These are phyloP conservation scores for Lordiphosa andalusiaca DNA, from an alignment of 2,888 invertebrate species.

Conservation along the genomic window DNA sequence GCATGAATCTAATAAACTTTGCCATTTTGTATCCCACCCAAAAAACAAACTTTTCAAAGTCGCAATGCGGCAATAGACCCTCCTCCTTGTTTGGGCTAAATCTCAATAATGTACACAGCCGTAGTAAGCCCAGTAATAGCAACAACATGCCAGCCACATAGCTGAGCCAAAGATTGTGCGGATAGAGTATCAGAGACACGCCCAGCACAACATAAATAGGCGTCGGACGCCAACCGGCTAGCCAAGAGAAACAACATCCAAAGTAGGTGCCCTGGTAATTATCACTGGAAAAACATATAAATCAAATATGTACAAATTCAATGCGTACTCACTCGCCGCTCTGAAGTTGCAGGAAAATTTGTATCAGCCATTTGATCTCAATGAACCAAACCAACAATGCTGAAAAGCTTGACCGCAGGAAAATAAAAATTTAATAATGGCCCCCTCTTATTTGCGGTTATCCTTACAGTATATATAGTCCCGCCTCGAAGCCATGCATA, in stretches of 20 bases:
- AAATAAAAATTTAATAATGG: constrained; percentile 13
- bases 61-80: constrained; percentile 78
- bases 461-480: constrained; percentile 85
- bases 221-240: constrained; percentile 76
- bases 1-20: constrained; percentile 21
- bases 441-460: constrained; percentile 4
- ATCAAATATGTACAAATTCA: constrained; percentile 17
- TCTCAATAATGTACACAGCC: constrained; percentile 77
- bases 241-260: constrained; percentile 60
- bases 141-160: constrained; percentile 81
- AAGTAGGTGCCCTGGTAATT: constrained; percentile 49
- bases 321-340: constrained; percentile 73
- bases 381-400: constrained; percentile 82
- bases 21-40: constrained; percentile 10
- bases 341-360: constrained; percentile 83
- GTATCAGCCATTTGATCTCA: constrained; percentile 85
- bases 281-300: constrained; percentile 59
- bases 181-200: constrained; percentile 76
- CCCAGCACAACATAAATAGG: constrained; percentile 77
- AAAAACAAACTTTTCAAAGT: constrained; percentile 65
- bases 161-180: constrained; percentile 81
- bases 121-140: constrained; percentile 80
- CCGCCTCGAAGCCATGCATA: constrained; percentile 83
- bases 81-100: constrained; percentile 75
- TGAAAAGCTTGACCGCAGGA: constrained; percentile 82